Base-by-base conservation (phyloP, 2,797 vertebrate species). In the Acanthornis magna region DNA sequence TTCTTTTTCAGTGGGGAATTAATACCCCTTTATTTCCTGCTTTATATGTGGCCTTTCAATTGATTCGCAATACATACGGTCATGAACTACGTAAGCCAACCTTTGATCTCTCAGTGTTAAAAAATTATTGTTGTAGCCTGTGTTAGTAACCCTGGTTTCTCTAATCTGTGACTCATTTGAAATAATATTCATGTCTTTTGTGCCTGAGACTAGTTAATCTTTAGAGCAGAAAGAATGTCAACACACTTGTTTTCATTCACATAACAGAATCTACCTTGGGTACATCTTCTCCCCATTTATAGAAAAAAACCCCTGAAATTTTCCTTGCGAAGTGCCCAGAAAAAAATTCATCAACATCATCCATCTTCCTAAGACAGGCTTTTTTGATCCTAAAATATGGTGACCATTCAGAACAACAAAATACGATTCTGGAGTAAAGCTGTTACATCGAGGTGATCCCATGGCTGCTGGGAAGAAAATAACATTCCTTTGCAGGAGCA, bases 81-180 rank as follows among this genome's bases (percentile, higher is more conserved):
- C 29, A 60, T 62, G 58, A 92, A 48, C 54, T 60, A 51, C 0
- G 0, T 74, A 73, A 93, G 48, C 43, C 50, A 90, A 89, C 73
- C 93, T 95, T 96, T 91, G 95, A 79, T 91, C 72, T 53, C 23
- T 38, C 61, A 57, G 34, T 76, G 74, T 94, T 93, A 92, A 89
- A 92, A 90, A 81, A 63, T 43, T 16, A 47, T 87, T 58, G 19
- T 74, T 65, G 27, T 70, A 79, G 65, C 45, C 50, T 80, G 15
- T 84, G 42, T 87, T 87, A 47, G 66, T 70, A 82, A 88, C 48
- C 34, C 55, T 80, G 10, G 5, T 85, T 92, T 85, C 61, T 75
- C 78, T 93, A 95, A 96, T 95, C 78, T 95, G 95, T 96, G 83
- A 96, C 94, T 92, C 45, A 83, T 93, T 93, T 91, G 70, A 88